Conservation (phyloP, 2,113 vertebrate genomes). For the Daubentonia madagascariensis region DNA sequence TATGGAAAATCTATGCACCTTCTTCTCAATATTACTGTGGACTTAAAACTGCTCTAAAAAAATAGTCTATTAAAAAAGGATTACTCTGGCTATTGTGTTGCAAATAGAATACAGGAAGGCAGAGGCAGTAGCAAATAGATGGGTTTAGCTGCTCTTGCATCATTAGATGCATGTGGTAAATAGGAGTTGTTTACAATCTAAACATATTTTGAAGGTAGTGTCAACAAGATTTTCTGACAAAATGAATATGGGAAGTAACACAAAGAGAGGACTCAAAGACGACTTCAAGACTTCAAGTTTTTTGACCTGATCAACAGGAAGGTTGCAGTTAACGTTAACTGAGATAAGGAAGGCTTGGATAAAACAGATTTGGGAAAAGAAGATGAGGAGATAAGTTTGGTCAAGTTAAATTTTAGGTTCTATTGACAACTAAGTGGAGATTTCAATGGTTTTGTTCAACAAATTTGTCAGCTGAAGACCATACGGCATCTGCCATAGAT, state of each 20-base stretch:
- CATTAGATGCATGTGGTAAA: neutral
- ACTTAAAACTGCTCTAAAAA: neutral
- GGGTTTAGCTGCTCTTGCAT: neutral
- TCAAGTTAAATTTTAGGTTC: neutral
- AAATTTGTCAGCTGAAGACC: neutral
- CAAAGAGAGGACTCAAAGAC: neutral
- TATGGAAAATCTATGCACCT: neutral
- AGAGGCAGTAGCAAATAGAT: neutral
- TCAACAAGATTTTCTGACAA: neutral
- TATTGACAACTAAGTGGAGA: neutral
- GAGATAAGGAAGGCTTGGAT: neutral
- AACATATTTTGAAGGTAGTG: neutral
- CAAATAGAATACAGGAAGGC: neutral
- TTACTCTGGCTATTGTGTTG: neutral
- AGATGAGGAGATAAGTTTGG: neutral
- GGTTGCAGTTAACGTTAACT: neutral
- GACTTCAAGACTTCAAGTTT: neutral
- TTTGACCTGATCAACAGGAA: neutral
- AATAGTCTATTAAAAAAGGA: neutral
- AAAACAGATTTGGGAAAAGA: neutral
- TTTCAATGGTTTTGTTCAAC: neutral
- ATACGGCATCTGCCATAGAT: neutral
- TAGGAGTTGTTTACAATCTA: neutral
- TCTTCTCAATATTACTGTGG: neutral
- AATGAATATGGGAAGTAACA: neutral